Evolutionary conservation across 2,888 invertebrate genomes (phyloP).

Genomic region (Pseudococcus longispinus): DNA sequence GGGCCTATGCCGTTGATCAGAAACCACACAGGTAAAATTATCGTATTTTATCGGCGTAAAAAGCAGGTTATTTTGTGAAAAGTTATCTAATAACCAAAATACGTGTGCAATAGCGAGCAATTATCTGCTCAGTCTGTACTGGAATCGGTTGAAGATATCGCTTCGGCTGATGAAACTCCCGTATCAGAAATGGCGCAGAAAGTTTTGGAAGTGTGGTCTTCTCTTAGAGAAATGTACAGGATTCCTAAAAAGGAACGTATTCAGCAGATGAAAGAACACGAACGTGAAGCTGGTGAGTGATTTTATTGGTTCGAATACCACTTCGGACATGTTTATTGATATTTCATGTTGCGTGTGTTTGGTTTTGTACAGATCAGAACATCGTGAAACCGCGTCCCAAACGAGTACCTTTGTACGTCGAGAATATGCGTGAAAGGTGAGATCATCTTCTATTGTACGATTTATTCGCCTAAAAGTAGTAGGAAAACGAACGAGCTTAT

Average conservation of each 20-base stretch:
- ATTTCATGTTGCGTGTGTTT: neutral
- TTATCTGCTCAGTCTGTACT: conserved; percentile 50
- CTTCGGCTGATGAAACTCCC: conserved; percentile 51
- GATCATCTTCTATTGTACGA: neutral
- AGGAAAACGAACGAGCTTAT: neutral
- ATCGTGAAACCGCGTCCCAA: conserved; percentile 4
- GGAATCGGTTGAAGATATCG: conserved; percentile 51
- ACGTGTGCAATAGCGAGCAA: conserved; percentile 10
- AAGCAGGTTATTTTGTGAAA: neutral
- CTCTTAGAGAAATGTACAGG: conserved; percentile 76
- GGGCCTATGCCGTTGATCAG: conserved; percentile 62
- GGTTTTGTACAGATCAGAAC: neutral
- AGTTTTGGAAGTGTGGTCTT: conserved; percentile 77
- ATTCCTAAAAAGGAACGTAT: conserved; percentile 94
- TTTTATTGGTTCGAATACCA: neutral
- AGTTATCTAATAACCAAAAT: neutral
- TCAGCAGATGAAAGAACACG: conserved; percentile 94
- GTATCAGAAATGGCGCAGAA: conserved; percentile 54
- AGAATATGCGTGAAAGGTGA: conserved; percentile 12
- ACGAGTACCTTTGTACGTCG: conserved; percentile 15
- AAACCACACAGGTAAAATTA: conserved; percentile 58
- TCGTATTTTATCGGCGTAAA: neutral
- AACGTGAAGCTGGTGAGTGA: conserved; percentile 80
- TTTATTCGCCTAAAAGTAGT: neutral
- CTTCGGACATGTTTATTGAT: neutral